phyloP scores from a whole-genome alignment of 2,113 vertebrate genomes.

The Pedionomus torquatus region DNA sequence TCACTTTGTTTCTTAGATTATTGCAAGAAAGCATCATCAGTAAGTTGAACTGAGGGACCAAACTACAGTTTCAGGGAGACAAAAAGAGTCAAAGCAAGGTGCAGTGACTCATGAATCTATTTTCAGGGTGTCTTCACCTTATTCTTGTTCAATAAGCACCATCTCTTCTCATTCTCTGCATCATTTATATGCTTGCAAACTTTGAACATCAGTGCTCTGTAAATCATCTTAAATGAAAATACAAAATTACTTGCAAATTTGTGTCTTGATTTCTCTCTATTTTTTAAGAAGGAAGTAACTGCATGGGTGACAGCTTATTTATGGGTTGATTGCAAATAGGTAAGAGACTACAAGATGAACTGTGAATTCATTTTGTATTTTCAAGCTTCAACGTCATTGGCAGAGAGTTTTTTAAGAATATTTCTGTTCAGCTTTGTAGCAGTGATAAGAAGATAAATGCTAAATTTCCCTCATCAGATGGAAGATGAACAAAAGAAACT shows the following conservation, averaged over 20 bases:
- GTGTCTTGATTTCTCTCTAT: not conserved
- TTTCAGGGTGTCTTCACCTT: not conserved
- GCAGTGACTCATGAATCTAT: not conserved
- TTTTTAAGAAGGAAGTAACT: not conserved
- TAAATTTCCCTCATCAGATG: slow-evolving; percentile 14
- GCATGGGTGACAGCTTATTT: not conserved
- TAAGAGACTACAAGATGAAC: slow-evolving; percentile 1
- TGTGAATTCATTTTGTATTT: slow-evolving; percentile 34
- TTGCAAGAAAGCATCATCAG: not conserved
- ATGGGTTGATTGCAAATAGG: not conserved
- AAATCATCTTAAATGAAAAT: not conserved
- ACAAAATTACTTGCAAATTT: not conserved
- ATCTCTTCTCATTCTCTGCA: not conserved
- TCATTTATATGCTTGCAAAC: not conserved
- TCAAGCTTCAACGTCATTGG: not conserved
- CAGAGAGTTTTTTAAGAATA: slow-evolving; percentile 4
- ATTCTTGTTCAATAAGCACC: not conserved
- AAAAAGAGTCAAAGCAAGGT: not conserved
- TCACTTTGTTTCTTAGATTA: not conserved
- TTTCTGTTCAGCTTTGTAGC: slow-evolving; percentile 26
- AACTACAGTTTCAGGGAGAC: not conserved
- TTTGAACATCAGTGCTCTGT: not conserved
- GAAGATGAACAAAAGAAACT: slow-evolving; percentile 10
- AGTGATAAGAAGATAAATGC: not conserved
- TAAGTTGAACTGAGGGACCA: not conserved